phyloP scores from a whole-genome alignment of 1,140 invertebrate genomes.

The Meloidogyne hapla region DNA sequence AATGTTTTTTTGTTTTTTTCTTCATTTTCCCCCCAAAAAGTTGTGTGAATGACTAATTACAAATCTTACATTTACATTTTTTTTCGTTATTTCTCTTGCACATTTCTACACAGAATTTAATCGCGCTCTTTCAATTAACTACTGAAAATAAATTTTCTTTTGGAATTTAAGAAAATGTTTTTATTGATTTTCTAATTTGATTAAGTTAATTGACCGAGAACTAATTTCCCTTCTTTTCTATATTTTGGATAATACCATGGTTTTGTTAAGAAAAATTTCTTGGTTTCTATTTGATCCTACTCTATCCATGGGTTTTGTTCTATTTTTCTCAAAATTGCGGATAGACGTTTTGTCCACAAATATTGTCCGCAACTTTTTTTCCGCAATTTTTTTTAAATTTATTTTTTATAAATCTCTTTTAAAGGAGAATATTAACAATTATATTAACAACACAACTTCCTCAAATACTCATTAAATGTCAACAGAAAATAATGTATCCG shows the following conservation, averaged over 20 bases:
- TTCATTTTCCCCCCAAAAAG: not conserved
- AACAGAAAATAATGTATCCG: not conserved
- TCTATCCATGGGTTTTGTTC: too few species aligned
- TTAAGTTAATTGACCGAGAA: too few species aligned
- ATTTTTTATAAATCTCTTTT: slow-evolving; percentile 5
- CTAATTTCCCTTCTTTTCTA: too few species aligned
- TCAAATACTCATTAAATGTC: not conserved
- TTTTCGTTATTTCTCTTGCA: not conserved
- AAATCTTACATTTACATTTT: not conserved
- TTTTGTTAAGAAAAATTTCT: too few species aligned
- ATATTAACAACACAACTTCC: not conserved
- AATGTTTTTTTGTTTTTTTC: not conserved
- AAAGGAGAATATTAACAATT: not conserved
- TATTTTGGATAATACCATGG: too few species aligned
- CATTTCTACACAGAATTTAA: not conserved
- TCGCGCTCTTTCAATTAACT: not conserved
- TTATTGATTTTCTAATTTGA: not conserved
- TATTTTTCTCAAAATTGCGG: too few species aligned
- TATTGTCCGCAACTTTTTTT: not conserved
- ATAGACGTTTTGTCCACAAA: too few species aligned
- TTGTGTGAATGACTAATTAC: not conserved
- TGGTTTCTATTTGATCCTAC: too few species aligned
- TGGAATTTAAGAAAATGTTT: not conserved
- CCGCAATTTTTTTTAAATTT: not conserved
- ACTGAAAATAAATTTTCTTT: not conserved